phyloP scores from a whole-genome alignment of 2,113 vertebrate genomes.

The Mellivora capensis region DNA sequence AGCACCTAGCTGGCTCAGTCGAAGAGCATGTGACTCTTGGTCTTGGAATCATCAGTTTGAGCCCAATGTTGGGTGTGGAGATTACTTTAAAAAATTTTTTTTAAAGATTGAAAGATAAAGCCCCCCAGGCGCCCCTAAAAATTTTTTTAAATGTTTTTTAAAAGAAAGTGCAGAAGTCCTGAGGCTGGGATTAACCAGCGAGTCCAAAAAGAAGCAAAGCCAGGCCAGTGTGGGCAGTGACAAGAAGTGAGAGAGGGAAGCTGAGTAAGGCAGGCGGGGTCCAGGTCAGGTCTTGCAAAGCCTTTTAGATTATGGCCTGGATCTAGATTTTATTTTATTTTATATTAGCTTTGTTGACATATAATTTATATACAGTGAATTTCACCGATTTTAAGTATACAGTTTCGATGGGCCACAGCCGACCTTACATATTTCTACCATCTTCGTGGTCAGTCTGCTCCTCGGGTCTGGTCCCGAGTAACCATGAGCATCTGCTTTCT shows the following conservation, averaged over 20 bases:
- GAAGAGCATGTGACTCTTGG: neutral
- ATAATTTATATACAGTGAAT: neutral
- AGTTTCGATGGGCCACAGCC: neutral
- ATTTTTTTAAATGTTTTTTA: neutral
- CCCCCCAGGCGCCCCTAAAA: neutral
- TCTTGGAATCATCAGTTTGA: neutral
- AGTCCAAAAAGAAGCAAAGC: neutral
- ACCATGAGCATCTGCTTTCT: neutral
- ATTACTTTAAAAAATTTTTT: neutral
- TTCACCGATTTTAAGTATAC: neutral
- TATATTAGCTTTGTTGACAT: neutral
- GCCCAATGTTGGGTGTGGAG: neutral
- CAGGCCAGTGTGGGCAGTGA: too few species aligned
- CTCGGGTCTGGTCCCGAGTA: neutral
- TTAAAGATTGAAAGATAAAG: too few species aligned
- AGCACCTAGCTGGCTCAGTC: neutral
- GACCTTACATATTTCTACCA: fast-evolving
- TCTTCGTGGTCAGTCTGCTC: neutral
- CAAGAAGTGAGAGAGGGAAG: fast-evolving
- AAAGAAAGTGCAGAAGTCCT: neutral
- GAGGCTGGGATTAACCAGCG: neutral
- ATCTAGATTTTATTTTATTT: neutral
- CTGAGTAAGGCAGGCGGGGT: neutral
- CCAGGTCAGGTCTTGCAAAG: neutral
- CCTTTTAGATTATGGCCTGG: neutral